These are phyloP conservation scores for Gallinago jamesoni DNA, from an alignment of 2,113 vertebrate species.

Conservation along the genomic window DNA sequence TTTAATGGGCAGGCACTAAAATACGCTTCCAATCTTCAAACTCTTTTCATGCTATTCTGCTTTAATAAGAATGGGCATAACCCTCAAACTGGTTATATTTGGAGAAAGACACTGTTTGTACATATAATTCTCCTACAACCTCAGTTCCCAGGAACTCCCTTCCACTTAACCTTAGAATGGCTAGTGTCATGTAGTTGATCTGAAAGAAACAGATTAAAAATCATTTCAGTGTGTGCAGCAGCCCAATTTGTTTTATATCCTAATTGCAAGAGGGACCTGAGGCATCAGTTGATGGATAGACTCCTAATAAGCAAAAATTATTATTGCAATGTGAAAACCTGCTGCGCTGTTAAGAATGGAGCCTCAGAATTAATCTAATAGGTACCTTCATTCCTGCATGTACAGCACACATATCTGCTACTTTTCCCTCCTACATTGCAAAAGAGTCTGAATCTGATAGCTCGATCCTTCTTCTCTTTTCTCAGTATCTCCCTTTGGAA, in stretches of 20 bases:
- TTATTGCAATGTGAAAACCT: conserved; percentile 23
- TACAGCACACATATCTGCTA: background rate
- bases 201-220: background rate
- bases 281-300: conserved; percentile 14
- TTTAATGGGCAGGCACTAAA: conserved; percentile 38
- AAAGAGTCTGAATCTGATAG: background rate
- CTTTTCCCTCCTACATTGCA: background rate
- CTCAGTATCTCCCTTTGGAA: background rate
- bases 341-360: conserved; percentile 10
- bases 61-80: conserved; percentile 3
- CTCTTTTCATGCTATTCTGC: background rate
- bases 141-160: background rate
- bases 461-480: background rate
- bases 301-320: conserved; percentile 60
- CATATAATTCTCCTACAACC: background rate
- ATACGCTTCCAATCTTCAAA: conserved; percentile 5
- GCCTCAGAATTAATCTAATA: background rate
- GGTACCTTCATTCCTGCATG: background rate
- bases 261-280: conserved; percentile 14
- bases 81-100: background rate
- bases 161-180: conserved; percentile 4
- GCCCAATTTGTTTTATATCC: background rate
- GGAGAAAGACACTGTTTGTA: background rate
- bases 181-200: background rate
- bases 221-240: background rate